Evolutionary conservation across 2,797 vertebrate species (phyloP).

Genomic region (Sciurus vulgaris): DNA sequence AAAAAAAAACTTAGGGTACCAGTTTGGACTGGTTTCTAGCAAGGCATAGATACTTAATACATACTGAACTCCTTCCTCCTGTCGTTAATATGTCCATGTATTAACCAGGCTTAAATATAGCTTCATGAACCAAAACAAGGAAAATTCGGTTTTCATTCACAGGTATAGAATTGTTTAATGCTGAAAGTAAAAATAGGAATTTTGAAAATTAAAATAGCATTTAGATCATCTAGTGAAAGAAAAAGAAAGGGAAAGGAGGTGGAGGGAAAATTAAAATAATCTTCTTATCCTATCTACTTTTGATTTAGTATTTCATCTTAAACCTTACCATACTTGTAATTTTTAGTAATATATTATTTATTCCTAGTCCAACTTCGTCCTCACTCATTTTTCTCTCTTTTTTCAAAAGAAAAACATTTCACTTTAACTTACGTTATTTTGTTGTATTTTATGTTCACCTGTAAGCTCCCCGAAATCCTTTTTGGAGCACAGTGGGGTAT

Average conservation of each 20-base stretch:
- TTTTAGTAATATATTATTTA: slow-evolving; percentile 52
- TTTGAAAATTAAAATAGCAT: slow-evolving; percentile 42
- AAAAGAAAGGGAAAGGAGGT: neutral
- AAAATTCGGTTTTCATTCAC: neutral
- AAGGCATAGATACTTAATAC: neutral
- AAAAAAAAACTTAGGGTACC: neutral
- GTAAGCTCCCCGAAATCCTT: slow-evolving; percentile 58
- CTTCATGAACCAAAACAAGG: neutral
- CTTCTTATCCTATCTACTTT: neutral
- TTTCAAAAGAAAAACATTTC: neutral
- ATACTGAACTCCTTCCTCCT: neutral
- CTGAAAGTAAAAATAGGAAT: slow-evolving; percentile 40
- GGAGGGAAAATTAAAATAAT: slow-evolving; percentile 56
- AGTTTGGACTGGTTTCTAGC: neutral
- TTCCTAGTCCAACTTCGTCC: slow-evolving; percentile 25
- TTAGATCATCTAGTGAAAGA: slow-evolving; percentile 55
- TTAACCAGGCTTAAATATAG: slow-evolving; percentile 32
- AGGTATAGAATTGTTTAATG: slow-evolving; percentile 49
- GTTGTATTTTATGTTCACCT: slow-evolving; percentile 62
- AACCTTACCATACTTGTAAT: slow-evolving; percentile 47
- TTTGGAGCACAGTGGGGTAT: slow-evolving; percentile 48
- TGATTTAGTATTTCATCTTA: slow-evolving; percentile 53
- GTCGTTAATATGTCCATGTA: neutral
- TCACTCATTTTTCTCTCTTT: slow-evolving; percentile 54
- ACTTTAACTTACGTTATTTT: slow-evolving; percentile 62